Evolutionary conservation across 1,140 invertebrate genomes (phyloP), one percentile per base, ranked within the genome.

Genomic region (Megathymus violae): DNA sequence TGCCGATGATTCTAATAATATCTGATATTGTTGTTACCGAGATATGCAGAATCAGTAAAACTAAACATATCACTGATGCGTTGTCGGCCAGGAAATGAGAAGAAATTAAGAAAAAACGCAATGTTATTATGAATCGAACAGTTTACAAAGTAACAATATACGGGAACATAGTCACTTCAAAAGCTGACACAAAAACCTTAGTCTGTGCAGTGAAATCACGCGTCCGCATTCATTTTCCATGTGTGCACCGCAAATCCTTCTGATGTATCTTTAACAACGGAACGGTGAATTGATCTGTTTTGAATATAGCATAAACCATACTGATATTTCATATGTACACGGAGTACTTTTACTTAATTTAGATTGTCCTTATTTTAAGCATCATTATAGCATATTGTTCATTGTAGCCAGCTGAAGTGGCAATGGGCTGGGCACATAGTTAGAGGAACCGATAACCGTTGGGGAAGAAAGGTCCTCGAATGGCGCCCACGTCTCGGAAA

Each of bases 121-220:
- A 5, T 22, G 27, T 31, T 9, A 9, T 31, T 1, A 31, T 31
- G 27, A 31, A 31, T 9, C 27, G 27, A 31, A 9, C 9, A 31
- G 34, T 31, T 31, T 31, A 31, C 27, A 9, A 36, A 36, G 34
- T 36, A 36, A 36, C 10, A 36, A 36, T n/a, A 36, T 31, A 31
- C 27, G 27, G 34, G n/a, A 36, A 54, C 41, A 54, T 41, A 25
- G 19, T 54, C 34, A 54, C 36, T 54, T 54, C 4, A 25, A 14
- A 16, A 17, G 31, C 15, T 40, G 50, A 54, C 51, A 54, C 38
- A 54, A 43, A 54, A 52, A 54, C 13, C 11, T 54, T 19, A 13
- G 40, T 54, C 38, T 43, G 51, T 54, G 51, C 22, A 54, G 51
- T 54, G 51, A 38, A 54, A 54, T 54, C 51, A 54, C 36, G 19